These are phyloP conservation scores for Porites evermanni DNA, from an alignment of 92 coral and sea anemone genomes.

Conservation along the genomic window DNA sequence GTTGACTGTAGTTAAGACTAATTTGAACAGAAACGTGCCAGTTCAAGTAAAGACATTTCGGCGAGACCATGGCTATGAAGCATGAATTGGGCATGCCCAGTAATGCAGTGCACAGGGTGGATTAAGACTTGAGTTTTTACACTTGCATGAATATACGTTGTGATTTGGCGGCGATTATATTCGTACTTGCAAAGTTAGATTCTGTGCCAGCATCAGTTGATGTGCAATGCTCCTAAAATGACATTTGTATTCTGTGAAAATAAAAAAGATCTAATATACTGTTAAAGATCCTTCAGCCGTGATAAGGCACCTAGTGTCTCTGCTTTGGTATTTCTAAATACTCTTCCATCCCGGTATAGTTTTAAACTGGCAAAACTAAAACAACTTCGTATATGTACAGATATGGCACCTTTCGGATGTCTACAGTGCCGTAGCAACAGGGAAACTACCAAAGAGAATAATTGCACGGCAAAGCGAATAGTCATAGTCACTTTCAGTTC, in stretches of 20 bases:
- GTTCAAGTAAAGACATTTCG: too few species aligned
- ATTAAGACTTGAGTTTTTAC: neutral
- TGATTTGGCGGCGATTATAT: neutral
- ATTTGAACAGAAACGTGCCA: too few species aligned
- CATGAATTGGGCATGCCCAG: slow-evolving; percentile 22
- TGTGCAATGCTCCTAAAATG: neutral
- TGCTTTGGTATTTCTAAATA: too few species aligned
- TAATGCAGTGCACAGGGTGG: neutral
- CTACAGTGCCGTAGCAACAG: too few species aligned
- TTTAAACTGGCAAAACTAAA: too few species aligned
- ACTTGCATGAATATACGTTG: slow-evolving; percentile 1
- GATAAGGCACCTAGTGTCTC: neutral
- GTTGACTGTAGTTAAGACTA: too few species aligned
- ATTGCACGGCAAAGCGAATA: too few species aligned
- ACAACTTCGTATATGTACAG: too few species aligned
- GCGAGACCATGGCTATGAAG: neutral
- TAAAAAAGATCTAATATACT: neutral
- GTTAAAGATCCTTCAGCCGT: neutral
- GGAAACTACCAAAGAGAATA: too few species aligned
- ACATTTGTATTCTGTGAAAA: slow-evolving; percentile 13
- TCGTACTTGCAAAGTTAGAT: neutral
- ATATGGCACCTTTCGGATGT: too few species aligned
- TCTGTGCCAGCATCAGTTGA: neutral
- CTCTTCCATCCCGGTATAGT: too few species aligned
- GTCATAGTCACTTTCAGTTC: too few species aligned